A percentile compares a stretch with the other conserved stretches of the same genome.
phyloP scores from a whole-genome alignment of 2,888 invertebrate species.

The Metalampra italica region DNA sequence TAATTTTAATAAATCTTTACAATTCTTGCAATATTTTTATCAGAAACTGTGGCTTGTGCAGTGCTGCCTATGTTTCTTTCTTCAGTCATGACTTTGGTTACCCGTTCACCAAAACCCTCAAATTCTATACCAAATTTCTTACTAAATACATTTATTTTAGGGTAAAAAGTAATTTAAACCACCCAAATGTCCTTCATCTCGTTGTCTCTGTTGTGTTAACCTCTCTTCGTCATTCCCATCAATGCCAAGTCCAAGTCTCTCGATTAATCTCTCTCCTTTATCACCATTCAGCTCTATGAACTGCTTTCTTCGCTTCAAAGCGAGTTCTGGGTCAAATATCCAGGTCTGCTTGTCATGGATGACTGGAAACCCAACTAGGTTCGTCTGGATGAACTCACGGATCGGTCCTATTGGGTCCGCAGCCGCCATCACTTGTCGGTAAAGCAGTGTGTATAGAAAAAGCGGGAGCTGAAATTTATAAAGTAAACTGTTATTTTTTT shows the following conservation, averaged over 20 bases:
- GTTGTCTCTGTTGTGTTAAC: conserved; percentile 61
- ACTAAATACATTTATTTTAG: too few species aligned
- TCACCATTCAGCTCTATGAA: conserved; percentile 81
- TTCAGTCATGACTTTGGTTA: too few species aligned
- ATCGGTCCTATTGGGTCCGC: conserved; percentile 46
- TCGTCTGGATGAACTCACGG: conserved; percentile 56
- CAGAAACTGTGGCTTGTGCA: too few species aligned
- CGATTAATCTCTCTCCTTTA: conserved; percentile 81
- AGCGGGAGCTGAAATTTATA: conserved; percentile 49
- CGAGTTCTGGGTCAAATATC: conserved; percentile 83
- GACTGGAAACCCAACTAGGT: conserved; percentile 80
- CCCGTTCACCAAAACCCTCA: too few species aligned
- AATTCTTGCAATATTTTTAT: too few species aligned
- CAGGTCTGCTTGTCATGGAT: conserved; percentile 78
- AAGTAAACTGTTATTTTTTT: conserved; percentile 21
- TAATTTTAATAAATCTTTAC: too few species aligned
- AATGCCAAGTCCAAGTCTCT: conserved; percentile 80
- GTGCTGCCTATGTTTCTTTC: too few species aligned
- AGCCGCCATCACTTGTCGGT: conserved; percentile 29
- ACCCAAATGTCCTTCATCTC: conserved; percentile 79
- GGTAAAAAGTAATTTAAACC: conserved; percentile 62
- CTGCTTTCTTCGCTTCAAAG: conserved; percentile 75
- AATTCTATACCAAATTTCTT: neutral
- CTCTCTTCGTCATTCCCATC: conserved; percentile 80
- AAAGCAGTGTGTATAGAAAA: conserved; percentile 32